Percentiles rank a stretch among this genome's conserved stretches.
Evolutionary conservation across 2,888 invertebrate genomes (phyloP).

Genomic region (Podotricha telesiphe): DNA sequence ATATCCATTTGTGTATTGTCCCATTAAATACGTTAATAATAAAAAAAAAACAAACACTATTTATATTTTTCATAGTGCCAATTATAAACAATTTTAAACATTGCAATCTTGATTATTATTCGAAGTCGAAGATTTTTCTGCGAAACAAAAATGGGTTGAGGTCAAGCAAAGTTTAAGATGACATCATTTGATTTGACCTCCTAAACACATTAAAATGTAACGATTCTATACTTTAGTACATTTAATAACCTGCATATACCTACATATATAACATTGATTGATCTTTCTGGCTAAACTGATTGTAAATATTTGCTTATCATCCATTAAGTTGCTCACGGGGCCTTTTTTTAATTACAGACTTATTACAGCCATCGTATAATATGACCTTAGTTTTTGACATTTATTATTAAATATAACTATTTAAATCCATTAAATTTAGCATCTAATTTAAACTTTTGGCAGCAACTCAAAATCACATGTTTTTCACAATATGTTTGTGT

Average conservation of each 20-base stretch:
- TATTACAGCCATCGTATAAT: not conserved
- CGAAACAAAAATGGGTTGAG: conserved; percentile 24
- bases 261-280: conserved; percentile 19
- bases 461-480: conserved; percentile 25
- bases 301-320: conserved; percentile 16
- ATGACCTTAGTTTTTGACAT: conserved; percentile 7
- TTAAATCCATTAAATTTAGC: conserved; percentile 7
- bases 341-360: not conserved
- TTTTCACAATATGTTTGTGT: not conserved
- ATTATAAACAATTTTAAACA: not conserved
- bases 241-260: conserved; percentile 19
- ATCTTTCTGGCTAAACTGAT: conserved; percentile 16
- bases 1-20: too few relatives aligned
- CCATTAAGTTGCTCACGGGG: not conserved
- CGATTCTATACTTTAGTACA: conserved; percentile 22
- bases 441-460: conserved; percentile 43
- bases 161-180: conserved; percentile 18
- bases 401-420: not conserved
- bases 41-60: too few relatives aligned
- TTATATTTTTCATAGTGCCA: not conserved
- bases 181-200: conserved; percentile 31
- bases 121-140: conserved; percentile 17
- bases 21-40: too few relatives aligned
- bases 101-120: not conserved
- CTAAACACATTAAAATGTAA: conserved; percentile 28